Percentiles rank a stretch among this genome's conserved stretches.
These are phyloP conservation scores for Sula dactylatra DNA, from an alignment of 2,113 vertebrate genomes.

Conservation along the genomic window DNA sequence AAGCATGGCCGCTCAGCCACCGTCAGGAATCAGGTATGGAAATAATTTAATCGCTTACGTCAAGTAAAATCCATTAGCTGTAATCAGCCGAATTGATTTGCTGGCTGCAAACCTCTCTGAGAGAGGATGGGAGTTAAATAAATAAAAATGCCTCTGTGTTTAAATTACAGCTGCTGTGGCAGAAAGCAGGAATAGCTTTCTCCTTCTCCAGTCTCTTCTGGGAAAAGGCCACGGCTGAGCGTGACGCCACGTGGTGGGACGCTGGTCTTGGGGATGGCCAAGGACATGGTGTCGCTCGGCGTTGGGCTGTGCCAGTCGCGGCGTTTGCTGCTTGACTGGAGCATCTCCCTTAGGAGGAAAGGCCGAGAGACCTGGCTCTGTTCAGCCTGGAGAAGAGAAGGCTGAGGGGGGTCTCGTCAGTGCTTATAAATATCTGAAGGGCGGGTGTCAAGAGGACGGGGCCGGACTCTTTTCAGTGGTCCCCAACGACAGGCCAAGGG, in stretches of 20 bases:
- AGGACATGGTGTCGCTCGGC: background rate
- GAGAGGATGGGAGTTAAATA: background rate
- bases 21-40: background rate
- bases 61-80: conserved; percentile 1
- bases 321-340: too few species aligned
- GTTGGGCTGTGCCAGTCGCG: too few species aligned
- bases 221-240: background rate
- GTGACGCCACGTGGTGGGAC: accelerated
- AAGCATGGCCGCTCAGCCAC: background rate
- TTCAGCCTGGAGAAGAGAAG: too few species aligned
- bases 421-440: too few species aligned
- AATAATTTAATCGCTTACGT: background rate
- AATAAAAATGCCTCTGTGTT: background rate
- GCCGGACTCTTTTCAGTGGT: too few species aligned
- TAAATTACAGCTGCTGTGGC: background rate
- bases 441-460: too few species aligned
- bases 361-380: too few species aligned
- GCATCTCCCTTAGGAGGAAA: too few species aligned
- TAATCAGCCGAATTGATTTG: background rate
- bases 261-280: background rate
- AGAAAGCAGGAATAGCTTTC: background rate
- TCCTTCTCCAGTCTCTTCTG: background rate
- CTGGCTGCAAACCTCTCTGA: background rate
- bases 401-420: too few species aligned
- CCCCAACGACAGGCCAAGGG: too few species aligned